Base-by-base conservation (phyloP, 2,888 invertebrate species). In the Watsonalla binaria region DNA sequence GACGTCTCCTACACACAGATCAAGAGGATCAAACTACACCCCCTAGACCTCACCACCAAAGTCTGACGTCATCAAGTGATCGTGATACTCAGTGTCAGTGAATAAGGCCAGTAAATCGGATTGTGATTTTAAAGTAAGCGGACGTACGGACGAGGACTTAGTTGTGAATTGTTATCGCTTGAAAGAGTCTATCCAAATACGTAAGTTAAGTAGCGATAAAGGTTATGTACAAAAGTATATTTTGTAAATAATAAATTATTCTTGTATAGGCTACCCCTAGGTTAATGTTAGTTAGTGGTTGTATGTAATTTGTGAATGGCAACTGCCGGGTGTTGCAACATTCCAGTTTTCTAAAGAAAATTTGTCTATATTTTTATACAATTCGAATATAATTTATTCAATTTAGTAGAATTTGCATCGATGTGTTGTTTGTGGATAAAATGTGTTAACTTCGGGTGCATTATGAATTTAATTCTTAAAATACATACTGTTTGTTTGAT, bases 31-130 rank as follows among this genome's bases (percentile, higher is more conserved):
- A 92, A 91, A 68, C 86, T 92, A 51, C 91, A 92, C 62, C 93
- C 94, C 15, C 79, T 94, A 60, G 93, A 94, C 80, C 88, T 95
- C 67, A 95, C 94, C 60, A 94, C 94, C 70, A 94, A 93, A 91
- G 94, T 94, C 76, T 94, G 92, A 93, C 82, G 76, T 69, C 71
- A 62, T 66, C 69, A 68, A 73, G 74, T 70, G 63, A 72, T 65
- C 60, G 54, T 58, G 52, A 64, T 63, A 66, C 56, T 65, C 83
- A 80, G 82, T 82, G 82, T 79, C 78, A 62, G 74, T 72, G 66
- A 68, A 68, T 67, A 73, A 72, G 90, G 90, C 90, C 90, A 90
- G 90, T 90, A 89, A 76, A 80, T 81, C 79, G 84, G 82, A 84
- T 81, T 88, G 88, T 90, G 88, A 88, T 89, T 81, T 80, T 84